Conservation (phyloP, 2,797 vertebrate genomes). For the Tapera naevia region DNA sequence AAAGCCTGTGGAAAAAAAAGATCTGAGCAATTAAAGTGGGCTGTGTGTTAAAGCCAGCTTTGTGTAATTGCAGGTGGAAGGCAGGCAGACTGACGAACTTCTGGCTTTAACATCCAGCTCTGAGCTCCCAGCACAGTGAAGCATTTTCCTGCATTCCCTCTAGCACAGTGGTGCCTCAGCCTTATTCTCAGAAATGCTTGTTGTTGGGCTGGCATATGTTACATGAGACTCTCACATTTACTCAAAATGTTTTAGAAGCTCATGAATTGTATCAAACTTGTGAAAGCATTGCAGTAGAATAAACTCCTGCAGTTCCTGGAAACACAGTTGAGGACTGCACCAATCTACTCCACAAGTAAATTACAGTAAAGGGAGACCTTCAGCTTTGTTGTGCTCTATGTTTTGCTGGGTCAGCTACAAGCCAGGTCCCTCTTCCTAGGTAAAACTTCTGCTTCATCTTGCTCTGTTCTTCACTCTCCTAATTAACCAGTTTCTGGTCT, state of each 20-base stretch:
- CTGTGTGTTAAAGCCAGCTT: not conserved
- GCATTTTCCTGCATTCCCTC: not conserved
- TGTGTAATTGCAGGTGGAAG: not conserved
- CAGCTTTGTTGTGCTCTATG: rapidly evolving
- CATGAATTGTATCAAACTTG: not conserved
- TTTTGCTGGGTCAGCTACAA: not conserved
- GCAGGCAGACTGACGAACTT: not conserved
- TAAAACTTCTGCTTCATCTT: not conserved
- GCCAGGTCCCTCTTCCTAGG: not conserved
- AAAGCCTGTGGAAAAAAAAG: not conserved
- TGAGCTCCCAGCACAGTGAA: not conserved
- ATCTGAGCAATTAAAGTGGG: not conserved
- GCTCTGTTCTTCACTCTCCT: not conserved
- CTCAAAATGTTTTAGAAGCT: not conserved
- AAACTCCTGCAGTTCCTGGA: not conserved
- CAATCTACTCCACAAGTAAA: not conserved
- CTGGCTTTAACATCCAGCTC: not conserved
- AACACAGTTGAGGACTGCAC: not conserved
- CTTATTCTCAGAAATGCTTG: not conserved
- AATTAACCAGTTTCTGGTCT: not conserved
- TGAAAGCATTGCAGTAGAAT: not conserved
- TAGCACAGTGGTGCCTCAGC: rapidly evolving
- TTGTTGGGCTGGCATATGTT: not conserved
- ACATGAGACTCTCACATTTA: rapidly evolving
- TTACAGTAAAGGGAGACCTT: not conserved